These are phyloP conservation scores for Entelurus aequoreus DNA, from an alignment of 2,113 vertebrate species.

Conservation along the genomic window DNA sequence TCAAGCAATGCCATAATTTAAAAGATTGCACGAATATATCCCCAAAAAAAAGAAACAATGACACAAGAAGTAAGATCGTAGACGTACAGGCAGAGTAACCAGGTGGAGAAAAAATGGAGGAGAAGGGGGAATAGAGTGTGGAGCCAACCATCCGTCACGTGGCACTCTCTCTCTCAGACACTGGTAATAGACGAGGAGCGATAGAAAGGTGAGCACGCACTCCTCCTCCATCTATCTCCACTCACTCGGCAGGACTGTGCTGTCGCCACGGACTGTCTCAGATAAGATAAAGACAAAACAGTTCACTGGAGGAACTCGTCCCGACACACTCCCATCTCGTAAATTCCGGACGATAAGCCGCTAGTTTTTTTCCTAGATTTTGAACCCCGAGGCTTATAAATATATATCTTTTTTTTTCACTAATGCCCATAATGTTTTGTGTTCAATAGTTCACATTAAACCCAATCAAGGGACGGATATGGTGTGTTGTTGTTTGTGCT, in stretches of 20 bases:
- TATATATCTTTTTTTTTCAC: too few relatives aligned
- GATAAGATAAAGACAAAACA: neutral
- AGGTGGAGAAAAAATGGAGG: slow-evolving; percentile 37
- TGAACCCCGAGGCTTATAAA: too few relatives aligned
- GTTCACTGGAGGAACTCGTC: neutral
- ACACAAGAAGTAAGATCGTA: too few relatives aligned
- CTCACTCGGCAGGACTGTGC: slow-evolving; percentile 54
- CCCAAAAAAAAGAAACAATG: neutral
- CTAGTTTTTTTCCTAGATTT: too few relatives aligned
- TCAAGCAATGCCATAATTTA: slow-evolving; percentile 1
- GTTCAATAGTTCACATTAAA: too few relatives aligned
- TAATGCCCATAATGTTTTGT: too few relatives aligned
- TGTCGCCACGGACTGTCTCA: slow-evolving; percentile 46
- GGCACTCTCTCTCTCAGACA: slow-evolving; percentile 48
- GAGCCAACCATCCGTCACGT: slow-evolving; percentile 57
- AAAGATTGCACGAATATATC: neutral
- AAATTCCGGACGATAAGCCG: too few relatives aligned
- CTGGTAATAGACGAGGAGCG: slow-evolving; percentile 57
- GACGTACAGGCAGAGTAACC: slow-evolving; percentile 11
- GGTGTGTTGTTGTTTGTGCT: too few relatives aligned
- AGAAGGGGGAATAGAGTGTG: slow-evolving; percentile 40
- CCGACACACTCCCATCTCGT: too few relatives aligned
- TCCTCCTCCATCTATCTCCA: slow-evolving; percentile 56
- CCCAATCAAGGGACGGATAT: too few relatives aligned
- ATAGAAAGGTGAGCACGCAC: slow-evolving; percentile 54